Evolutionary conservation across 2,888 invertebrate species (phyloP).

Genomic region (Subacronicta megacephala): DNA sequence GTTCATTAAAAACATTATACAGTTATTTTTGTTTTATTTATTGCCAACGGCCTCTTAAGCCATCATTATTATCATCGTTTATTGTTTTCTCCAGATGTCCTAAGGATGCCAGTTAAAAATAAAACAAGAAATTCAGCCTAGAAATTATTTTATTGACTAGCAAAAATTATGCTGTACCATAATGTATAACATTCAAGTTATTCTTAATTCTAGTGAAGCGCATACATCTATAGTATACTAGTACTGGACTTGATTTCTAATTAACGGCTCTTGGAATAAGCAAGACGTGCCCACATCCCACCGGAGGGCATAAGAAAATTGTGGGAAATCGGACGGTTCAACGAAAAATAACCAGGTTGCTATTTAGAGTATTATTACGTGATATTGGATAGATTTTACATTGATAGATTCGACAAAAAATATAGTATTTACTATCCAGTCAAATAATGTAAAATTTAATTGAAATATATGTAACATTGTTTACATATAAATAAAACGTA

Average conservation of each 20-base stretch:
- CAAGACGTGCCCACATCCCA: constrained; percentile 16
- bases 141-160: constrained; percentile 87
- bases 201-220: constrained; percentile 60
- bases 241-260: constrained; percentile 74
- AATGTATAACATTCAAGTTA: constrained; percentile 68
- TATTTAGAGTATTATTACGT: no score
- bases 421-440: no score
- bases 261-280: constrained; percentile 38
- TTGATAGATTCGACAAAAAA: no score
- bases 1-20: constrained; percentile 74
- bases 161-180: constrained; percentile 86
- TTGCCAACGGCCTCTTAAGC: no score
- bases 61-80: no score
- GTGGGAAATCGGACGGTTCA: constrained; percentile 26
- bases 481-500: no score
- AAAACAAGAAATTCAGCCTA: constrained; percentile 71
- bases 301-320: constrained; percentile 15
- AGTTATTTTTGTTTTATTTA: constrained; percentile 19
- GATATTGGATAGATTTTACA: no score
- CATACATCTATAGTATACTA: constrained; percentile 80
- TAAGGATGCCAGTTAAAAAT: constrained; percentile 6
- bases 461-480: no score
- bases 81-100: no score
- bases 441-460: no score
- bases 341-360: no score